A percentile compares a stretch with the other conserved stretches of the same genome.
Conservation (phyloP, 2,113 vertebrate species). For the Nerophis lumbriciformis region DNA sequence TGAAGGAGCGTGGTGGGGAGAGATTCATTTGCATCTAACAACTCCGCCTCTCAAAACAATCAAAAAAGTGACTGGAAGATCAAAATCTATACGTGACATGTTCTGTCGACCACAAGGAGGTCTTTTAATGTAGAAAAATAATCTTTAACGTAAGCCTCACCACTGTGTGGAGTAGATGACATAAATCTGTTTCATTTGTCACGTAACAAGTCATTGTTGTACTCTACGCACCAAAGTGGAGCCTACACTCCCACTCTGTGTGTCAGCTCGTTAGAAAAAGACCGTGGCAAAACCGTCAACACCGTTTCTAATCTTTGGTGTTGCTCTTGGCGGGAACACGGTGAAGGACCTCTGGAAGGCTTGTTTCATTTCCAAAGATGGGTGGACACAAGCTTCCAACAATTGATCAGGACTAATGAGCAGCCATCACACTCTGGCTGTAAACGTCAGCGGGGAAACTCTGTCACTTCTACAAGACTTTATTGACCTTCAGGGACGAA, state of each 20-base stretch:
- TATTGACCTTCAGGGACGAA: conserved; percentile 61
- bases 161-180: too few species aligned
- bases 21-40: too few species aligned
- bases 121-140: too few species aligned
- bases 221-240: conserved; percentile 47
- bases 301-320: conserved; percentile 70
- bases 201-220: conserved; percentile 29
- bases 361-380: conserved; percentile 66
- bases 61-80: too few species aligned
- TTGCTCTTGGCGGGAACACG: conserved; percentile 62
- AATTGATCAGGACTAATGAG: conserved; percentile 68
- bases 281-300: conserved; percentile 61
- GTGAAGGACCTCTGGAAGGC: conserved; percentile 63
- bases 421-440: conserved; percentile 53
- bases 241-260: conserved; percentile 37
- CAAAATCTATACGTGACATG: too few species aligned
- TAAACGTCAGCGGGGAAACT: conserved; percentile 45
- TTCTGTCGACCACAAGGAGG: too few species aligned
- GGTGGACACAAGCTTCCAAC: conserved; percentile 44
- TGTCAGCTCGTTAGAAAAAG: conserved; percentile 59
- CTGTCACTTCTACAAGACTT: conserved; percentile 55
- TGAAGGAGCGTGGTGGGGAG: too few species aligned
- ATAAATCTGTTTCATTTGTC: neutral
- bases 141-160: too few species aligned
- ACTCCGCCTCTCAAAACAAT: too few species aligned